Conservation (phyloP, 2,888 invertebrate genomes). For the Drosophila niveifrons region DNA sequence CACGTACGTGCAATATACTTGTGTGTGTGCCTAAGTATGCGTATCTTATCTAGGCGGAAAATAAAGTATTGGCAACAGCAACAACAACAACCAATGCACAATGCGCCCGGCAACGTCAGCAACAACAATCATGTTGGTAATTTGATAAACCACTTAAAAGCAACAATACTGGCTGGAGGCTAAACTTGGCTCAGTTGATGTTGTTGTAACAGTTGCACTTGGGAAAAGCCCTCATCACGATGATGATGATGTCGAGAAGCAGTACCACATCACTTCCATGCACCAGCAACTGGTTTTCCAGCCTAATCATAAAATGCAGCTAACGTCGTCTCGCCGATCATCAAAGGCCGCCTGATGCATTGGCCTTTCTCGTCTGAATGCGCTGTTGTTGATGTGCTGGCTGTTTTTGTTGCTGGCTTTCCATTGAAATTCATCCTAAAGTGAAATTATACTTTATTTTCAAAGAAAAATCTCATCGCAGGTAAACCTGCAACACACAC, state of each 20-base stretch:
- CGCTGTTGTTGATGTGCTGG: constrained; percentile 2
- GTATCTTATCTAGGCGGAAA: constrained; percentile 71
- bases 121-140: constrained; percentile 43
- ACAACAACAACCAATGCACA: constrained; percentile 46
- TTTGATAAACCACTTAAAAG: constrained; percentile 53
- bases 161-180: constrained; percentile 36
- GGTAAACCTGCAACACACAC: constrained; percentile 50
- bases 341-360: constrained; percentile 40
- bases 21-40: constrained; percentile 31
- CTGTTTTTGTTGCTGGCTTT: constrained; percentile 44
- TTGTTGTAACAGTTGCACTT: constrained; percentile 48
- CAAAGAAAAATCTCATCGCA: constrained; percentile 67
- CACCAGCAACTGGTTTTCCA: constrained; percentile 53
- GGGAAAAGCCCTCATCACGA: constrained; percentile 56
- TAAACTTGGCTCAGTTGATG: constrained; percentile 26
- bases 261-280: constrained; percentile 5
- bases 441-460: constrained; percentile 70
- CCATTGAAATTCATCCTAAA: constrained; percentile 68
- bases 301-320: constrained; percentile 55
- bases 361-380: constrained; percentile 18
- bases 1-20: constrained; percentile 6
- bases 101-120: constrained; percentile 48
- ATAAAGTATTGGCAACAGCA: constrained; percentile 35
- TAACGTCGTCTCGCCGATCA: constrained; percentile 50
- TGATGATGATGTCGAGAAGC: constrained; percentile 25